These are phyloP conservation scores for Chloroceryle inda DNA, from an alignment of 2,797 vertebrate species.

Conservation along the genomic window DNA sequence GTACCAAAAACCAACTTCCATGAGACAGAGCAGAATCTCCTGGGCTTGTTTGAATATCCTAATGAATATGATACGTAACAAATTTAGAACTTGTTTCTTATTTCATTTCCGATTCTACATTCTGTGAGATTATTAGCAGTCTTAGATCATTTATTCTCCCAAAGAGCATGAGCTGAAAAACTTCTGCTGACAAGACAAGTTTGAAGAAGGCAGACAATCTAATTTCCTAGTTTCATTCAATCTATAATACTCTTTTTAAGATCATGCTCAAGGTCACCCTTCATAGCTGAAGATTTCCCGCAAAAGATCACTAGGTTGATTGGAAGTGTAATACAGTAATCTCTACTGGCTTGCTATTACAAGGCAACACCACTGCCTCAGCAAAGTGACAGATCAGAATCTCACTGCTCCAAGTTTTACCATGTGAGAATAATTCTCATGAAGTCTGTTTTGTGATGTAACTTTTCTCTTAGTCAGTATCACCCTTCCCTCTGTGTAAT, in stretches of 20 bases:
- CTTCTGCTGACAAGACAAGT: neutral
- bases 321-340: neutral
- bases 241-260: neutral
- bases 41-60: neutral
- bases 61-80: neutral
- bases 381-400: neutral
- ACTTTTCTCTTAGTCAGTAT: neutral
- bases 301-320: neutral
- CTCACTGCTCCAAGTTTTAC: neutral
- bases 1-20: neutral
- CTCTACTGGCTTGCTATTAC: neutral
- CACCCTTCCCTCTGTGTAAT: neutral
- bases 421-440: neutral
- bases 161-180: neutral
- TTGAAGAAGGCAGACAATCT: neutral
- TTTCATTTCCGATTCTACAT: neutral
- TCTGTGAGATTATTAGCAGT: neutral
- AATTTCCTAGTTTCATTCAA: neutral
- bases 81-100: neutral
- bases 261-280: neutral
- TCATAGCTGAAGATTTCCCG: neutral
- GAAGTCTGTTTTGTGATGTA: neutral
- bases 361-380: neutral
- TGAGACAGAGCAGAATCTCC: neutral
- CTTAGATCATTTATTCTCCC: neutral